phyloP scores from a whole-genome alignment of 1,140 invertebrate species.

The Orius insidiosus region DNA sequence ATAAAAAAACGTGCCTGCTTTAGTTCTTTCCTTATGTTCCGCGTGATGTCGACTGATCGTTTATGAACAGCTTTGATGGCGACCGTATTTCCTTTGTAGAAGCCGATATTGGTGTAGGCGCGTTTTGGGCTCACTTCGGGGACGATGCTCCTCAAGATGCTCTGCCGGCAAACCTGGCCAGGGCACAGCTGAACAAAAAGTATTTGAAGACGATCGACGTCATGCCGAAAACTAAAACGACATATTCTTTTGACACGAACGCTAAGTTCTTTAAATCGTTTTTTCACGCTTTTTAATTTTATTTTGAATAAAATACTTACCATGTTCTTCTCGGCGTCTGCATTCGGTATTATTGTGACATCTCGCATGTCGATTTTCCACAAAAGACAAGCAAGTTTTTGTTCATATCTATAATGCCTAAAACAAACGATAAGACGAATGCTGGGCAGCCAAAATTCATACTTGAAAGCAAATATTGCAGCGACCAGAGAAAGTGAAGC shows the following conservation, averaged over 20 bases:
- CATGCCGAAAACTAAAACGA: too few species aligned
- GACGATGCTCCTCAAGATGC: constrained; percentile 24
- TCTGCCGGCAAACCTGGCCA: constrained; percentile 32
- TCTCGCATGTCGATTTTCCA: constrained; percentile 83
- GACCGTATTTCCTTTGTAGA: constrained; percentile 66
- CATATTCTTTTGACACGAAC: too few species aligned
- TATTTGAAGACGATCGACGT: neutral
- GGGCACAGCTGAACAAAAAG: constrained; percentile 24
- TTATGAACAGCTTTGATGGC: constrained; percentile 63
- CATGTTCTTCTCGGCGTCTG: constrained; percentile 4
- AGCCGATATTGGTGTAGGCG: constrained; percentile 50
- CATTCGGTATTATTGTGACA: constrained; percentile 42
- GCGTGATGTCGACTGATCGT: constrained; percentile 60
- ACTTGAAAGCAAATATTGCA: constrained; percentile 41
- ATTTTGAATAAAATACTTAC: neutral
- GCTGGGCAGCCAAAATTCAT: too few species aligned
- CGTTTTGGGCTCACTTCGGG: constrained; percentile 24
- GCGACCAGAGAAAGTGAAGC: constrained; percentile 38
- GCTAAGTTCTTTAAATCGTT: too few species aligned
- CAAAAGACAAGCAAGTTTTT: constrained; percentile 65
- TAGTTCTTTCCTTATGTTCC: constrained; percentile 68
- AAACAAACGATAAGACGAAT: neutral
- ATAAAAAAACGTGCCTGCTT: constrained; percentile 32
- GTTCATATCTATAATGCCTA: constrained; percentile 72
- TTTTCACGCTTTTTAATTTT: too few species aligned